Percentiles rank a stretch among this genome's conserved stretches.
Evolutionary conservation across 2,797 vertebrate species (phyloP).

Genomic region (Tapera naevia): DNA sequence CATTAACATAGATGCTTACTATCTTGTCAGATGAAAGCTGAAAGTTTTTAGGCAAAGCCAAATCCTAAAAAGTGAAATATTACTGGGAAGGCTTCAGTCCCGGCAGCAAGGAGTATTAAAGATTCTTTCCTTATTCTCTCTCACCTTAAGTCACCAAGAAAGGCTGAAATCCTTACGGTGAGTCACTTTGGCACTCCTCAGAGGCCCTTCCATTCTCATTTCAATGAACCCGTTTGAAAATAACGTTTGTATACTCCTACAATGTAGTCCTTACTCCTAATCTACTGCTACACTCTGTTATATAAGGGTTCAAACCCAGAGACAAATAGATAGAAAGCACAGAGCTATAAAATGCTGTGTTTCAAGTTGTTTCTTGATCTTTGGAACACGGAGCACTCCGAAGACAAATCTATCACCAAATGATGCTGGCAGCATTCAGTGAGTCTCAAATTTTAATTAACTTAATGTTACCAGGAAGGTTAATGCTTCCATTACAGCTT

Average conservation of each 20-base stretch:
- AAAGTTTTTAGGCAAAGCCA: neutral
- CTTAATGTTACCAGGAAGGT: neutral
- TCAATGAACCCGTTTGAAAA: neutral
- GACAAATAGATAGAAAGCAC: neutral
- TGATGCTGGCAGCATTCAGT: neutral
- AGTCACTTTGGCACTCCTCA: neutral
- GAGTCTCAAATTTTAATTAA: neutral
- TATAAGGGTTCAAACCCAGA: neutral
- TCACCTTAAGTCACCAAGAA: neutral
- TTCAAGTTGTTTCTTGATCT: neutral
- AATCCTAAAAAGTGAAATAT: neutral
- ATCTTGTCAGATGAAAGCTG: neutral
- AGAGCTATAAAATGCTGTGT: neutral
- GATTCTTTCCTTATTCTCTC: neutral
- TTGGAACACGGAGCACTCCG: neutral
- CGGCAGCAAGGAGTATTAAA: neutral
- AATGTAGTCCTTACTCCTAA: neutral
- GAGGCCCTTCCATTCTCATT: slow-evolving; percentile 47
- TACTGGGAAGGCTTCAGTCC: neutral
- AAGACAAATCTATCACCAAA: neutral
- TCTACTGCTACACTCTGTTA: neutral
- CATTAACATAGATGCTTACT: rapidly evolving
- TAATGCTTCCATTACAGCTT: neutral
- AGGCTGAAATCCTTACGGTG: neutral
- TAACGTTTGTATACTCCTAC: too few species aligned